Evolutionary conservation across 2,888 invertebrate genomes (phyloP).

Genomic region (Diarsia mendica): DNA sequence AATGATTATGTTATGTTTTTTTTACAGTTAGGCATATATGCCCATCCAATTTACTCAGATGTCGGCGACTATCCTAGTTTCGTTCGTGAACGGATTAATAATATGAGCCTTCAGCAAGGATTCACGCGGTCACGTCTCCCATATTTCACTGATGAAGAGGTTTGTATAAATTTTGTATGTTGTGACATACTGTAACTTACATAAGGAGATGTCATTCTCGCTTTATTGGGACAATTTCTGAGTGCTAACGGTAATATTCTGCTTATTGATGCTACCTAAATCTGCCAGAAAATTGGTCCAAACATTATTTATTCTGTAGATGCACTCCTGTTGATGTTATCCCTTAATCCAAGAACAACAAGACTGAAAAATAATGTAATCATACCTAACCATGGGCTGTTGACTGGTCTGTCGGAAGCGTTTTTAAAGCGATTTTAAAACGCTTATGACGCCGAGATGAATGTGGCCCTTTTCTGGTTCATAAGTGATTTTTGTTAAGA

Average conservation of each 20-base stretch:
- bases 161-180: conserved; percentile 66
- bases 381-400: too few species aligned
- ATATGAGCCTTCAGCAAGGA: conserved; percentile 84
- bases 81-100: conserved; percentile 84
- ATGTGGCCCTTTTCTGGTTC: too few species aligned
- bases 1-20: conserved; percentile 7
- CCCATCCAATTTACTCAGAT: conserved; percentile 88
- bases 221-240: neutral
- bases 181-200: neutral
- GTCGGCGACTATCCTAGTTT: conserved; percentile 86
- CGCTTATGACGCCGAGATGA: too few species aligned
- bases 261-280: neutral
- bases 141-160: conserved; percentile 84
- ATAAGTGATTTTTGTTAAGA: too few species aligned
- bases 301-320: neutral
- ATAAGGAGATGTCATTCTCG: neutral
- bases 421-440: too few species aligned
- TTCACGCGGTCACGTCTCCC: conserved; percentile 88
- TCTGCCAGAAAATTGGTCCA: neutral
- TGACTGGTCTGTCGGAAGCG: too few species aligned
- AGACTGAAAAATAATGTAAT: too few species aligned
- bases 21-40: conserved; percentile 85
- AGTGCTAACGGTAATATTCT: neutral
- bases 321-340: too few species aligned
- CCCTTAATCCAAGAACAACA: too few species aligned